A percentile compares a stretch with the other conserved stretches of the same genome.
Evolutionary conservation across 2,888 invertebrate species (phyloP).

Genomic region (Erynnis tages): DNA sequence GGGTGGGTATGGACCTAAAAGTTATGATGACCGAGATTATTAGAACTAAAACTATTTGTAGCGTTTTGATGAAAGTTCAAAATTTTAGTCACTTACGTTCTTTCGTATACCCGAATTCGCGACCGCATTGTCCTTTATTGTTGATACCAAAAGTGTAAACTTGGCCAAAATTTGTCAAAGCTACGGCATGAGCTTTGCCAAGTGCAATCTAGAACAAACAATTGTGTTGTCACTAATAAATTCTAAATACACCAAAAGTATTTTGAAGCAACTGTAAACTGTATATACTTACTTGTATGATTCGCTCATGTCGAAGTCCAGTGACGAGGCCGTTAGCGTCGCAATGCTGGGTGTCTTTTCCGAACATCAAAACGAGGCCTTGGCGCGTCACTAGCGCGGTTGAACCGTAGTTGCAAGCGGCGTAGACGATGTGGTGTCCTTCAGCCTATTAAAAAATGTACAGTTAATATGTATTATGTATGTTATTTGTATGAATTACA

Average conservation of each 20-base stretch:
- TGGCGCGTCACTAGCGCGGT: constrained; percentile 95
- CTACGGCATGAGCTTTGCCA: constrained; percentile 98
- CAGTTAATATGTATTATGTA: no score
- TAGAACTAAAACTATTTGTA: no score
- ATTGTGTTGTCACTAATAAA: no score
- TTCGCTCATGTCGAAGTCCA: constrained; percentile 87
- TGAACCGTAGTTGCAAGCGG: constrained; percentile 97
- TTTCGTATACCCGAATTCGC: constrained; percentile 86
- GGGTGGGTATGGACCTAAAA: constrained; percentile 11
- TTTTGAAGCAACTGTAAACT: no score
- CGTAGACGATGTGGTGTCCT: constrained; percentile 89
- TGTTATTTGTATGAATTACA: no score
- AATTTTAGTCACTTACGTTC: constrained; percentile 79
- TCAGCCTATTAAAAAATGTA: constrained; percentile 80
- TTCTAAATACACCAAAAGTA: no score
- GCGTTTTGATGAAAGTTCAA: no score
- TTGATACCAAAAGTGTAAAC: constrained; percentile 98
- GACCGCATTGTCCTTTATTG: constrained; percentile 98
- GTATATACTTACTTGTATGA: constrained; percentile 79
- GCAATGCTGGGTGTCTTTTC: constrained; percentile 94
- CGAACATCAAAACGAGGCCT: constrained; percentile 95
- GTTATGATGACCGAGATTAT: no score
- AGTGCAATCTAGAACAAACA: constrained; percentile 85
- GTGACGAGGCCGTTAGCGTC: constrained; percentile 88
- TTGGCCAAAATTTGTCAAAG: constrained; percentile 92